Evolutionary conservation across 2,113 vertebrate genomes (phyloP).

Genomic region (Tursiops truncatus): DNA sequence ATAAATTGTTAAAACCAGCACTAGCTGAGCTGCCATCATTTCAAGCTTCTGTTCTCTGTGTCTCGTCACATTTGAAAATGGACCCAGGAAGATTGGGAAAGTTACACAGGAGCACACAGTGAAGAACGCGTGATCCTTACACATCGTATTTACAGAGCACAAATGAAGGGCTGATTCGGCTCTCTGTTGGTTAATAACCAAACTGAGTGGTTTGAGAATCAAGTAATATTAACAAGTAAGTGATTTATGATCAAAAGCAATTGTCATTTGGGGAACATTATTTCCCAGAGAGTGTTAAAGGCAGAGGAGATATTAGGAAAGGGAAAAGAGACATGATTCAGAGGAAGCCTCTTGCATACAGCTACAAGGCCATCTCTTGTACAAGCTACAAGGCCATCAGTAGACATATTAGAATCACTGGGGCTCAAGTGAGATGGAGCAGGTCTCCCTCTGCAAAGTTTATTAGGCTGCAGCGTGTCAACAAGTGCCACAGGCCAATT

Average conservation of each 20-base stretch:
- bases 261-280: neutral
- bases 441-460: neutral
- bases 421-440: neutral
- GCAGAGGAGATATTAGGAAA: neutral
- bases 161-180: neutral
- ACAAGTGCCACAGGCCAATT: neutral
- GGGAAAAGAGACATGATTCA: neutral
- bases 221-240: neutral
- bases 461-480: neutral
- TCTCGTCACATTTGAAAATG: neutral
- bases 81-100: no score
- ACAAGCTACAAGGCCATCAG: neutral
- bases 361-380: neutral
- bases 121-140: neutral
- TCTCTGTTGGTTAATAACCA: neutral
- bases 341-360: neutral
- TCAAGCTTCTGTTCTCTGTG: neutral
- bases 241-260: neutral
- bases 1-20: neutral
- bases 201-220: neutral
- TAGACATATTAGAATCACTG: neutral
- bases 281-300: neutral
- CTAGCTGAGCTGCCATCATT: neutral
- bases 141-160: neutral
- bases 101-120: neutral